Evolutionary conservation across 2,113 vertebrate genomes (phyloP).

Genomic region (Sminthopsis crassicaudata): DNA sequence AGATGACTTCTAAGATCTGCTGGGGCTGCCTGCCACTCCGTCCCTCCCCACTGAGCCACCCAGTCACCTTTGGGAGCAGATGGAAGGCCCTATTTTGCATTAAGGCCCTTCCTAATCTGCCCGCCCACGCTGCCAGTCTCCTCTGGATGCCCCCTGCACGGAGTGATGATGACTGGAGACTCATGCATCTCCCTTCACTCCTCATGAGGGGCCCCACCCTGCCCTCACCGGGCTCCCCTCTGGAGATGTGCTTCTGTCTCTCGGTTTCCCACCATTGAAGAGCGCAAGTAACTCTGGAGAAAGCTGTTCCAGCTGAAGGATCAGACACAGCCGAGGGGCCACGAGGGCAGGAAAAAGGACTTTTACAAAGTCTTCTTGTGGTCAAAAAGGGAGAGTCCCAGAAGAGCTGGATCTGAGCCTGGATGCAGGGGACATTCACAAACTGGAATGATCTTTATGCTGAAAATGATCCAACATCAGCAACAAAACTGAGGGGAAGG

Average conservation of each 20-base stretch:
- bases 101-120: neutral
- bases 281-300: neutral
- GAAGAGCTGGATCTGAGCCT: too few relatives aligned
- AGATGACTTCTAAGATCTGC: too few relatives aligned
- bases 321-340: neutral
- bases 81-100: neutral
- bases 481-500: neutral
- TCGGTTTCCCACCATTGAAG: neutral
- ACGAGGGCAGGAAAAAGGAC: rapidly evolving
- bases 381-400: too few relatives aligned
- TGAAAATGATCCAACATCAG: neutral
- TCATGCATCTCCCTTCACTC: neutral
- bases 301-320: neutral
- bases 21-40: too few relatives aligned
- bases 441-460: neutral
- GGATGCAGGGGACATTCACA: neutral
- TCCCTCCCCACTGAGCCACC: too few relatives aligned
- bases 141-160: too few relatives aligned
- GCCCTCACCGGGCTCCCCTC: neutral
- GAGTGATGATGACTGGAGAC: too few relatives aligned
- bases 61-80: neutral
- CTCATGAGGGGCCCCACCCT: neutral
- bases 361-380: neutral
- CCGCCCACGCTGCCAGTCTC: neutral
- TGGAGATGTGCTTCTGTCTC: rapidly evolving